phyloP scores from a whole-genome alignment of 2,888 invertebrate genomes.

The Drosophila borborema region DNA sequence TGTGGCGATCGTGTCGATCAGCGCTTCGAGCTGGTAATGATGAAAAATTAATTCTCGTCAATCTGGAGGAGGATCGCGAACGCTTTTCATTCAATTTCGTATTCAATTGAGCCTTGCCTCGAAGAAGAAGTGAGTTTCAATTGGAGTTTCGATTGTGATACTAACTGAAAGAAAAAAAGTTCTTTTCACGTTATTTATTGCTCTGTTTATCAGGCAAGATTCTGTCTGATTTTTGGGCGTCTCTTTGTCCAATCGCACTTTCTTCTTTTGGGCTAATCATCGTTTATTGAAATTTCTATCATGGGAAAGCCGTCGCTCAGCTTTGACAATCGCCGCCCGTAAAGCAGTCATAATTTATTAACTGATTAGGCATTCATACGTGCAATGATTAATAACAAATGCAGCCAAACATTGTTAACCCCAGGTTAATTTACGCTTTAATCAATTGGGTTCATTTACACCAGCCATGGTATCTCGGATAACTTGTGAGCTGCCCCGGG shows the following conservation, averaged over 20 bases:
- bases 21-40: constrained; percentile 68
- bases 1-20: constrained; percentile 56
- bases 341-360: constrained; percentile 65
- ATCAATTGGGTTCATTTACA: constrained; percentile 82
- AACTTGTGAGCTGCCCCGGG: constrained; percentile 66
- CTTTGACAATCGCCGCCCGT: constrained; percentile 67
- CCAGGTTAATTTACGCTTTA: constrained; percentile 80
- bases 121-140: constrained; percentile 51
- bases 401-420: constrained; percentile 80
- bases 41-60: constrained; percentile 79
- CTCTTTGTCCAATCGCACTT: constrained; percentile 52
- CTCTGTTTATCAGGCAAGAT: constrained; percentile 48
- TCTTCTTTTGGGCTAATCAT: constrained; percentile 66
- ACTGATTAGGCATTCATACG: constrained; percentile 82
- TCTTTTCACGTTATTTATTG: constrained; percentile 64
- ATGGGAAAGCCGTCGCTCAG: constrained; percentile 58
- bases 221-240: constrained; percentile 31
- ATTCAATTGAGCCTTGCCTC: constrained; percentile 50
- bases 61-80: constrained; percentile 43
- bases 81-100: constrained; percentile 36
- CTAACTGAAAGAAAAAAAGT: constrained; percentile 23
- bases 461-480: constrained; percentile 39
- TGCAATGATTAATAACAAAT: constrained; percentile 80
- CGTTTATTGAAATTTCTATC: constrained; percentile 75
- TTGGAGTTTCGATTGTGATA: constrained; percentile 22